Base-by-base conservation (phyloP, 2,888 invertebrate genomes). In the Ophraella communa region DNA sequence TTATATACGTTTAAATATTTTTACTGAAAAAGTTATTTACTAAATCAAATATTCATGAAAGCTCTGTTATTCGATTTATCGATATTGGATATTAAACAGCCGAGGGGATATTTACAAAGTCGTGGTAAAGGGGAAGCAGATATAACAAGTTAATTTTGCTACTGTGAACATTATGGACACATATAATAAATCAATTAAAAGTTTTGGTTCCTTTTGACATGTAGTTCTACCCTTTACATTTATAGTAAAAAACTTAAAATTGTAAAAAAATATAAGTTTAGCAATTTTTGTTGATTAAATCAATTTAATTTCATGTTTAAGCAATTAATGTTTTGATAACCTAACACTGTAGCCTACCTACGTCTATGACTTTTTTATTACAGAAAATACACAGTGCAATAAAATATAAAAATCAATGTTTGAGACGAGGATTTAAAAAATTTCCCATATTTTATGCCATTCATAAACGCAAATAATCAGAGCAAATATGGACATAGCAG, bases 41-140 rank as follows among this genome's bases (percentile, higher is more conserved):
- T 47, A 23, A 23, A n/a, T 47, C 47, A 47, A 47, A 47, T 47
- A 47, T 45, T 21, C 45, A 45, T 14, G 21, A 11, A 45, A 21
- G 23, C n/a, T 23, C 21, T 21, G 21, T 47, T 47, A 23, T 47
- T 23, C 4, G 23, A 21, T 47, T 14, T 23, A n/a, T n/a, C n/a
- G 21, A 17, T 47, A 47, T 47, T 47, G 47, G 21, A 45, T 21
- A 21, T 45, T 8, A 45, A 45, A 45, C 17, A 47, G n/a, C 47
- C 47, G n/a, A n/a, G n/a, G 47, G 47, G 17, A 1, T 39, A 14
- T 17, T 17, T 17, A 39, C 39, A 39, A 17, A 8, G 39, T 39
- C 7, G 39, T 17, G 17, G 7, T 39, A 5, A 0, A 30, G 30
- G 30, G 10, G 3, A 10, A 27, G 27, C 7, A 27, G 10, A 27